Percentiles rank a stretch among this genome's conserved stretches.
These are phyloP conservation scores for Acanthosoma haemorrhoidale DNA, from an alignment of 2,888 invertebrate species.

Conservation along the genomic window DNA sequence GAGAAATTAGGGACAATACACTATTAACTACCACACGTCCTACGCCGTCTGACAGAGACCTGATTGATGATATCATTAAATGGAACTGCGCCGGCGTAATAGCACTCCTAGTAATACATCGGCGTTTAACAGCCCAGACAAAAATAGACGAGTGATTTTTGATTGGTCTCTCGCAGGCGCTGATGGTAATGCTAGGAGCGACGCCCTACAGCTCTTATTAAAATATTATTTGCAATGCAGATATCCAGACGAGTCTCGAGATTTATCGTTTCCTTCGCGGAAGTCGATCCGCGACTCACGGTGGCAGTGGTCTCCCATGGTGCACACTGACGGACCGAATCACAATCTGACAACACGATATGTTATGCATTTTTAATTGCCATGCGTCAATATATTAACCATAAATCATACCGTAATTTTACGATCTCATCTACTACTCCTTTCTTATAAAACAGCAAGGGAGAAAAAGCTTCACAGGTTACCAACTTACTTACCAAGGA, in stretches of 20 bases:
- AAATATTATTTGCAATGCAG: constrained; percentile 5
- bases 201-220: neutral
- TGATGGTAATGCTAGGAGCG: neutral
- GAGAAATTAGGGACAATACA: neutral
- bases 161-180: neutral
- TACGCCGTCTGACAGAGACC: neutral
- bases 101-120: neutral
- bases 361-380: too few relatives aligned
- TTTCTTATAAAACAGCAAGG: too few relatives aligned
- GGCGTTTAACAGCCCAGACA: neutral
- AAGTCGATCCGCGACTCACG: neutral
- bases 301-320: too few relatives aligned
- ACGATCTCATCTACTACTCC: too few relatives aligned
- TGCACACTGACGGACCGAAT: too few relatives aligned
- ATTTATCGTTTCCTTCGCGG: neutral
- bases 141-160: neutral
- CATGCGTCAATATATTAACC: too few relatives aligned
- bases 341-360: too few relatives aligned
- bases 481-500: too few relatives aligned
- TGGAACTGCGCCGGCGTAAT: neutral
- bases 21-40: neutral
- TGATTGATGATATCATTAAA: constrained; percentile 6
- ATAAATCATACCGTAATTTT: too few relatives aligned
- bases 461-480: too few relatives aligned
- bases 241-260: neutral